A percentile compares a stretch with the other conserved stretches of the same genome.
Conservation (phyloP, 2,797 vertebrate species). For the Catostomus latipinnis region DNA sequence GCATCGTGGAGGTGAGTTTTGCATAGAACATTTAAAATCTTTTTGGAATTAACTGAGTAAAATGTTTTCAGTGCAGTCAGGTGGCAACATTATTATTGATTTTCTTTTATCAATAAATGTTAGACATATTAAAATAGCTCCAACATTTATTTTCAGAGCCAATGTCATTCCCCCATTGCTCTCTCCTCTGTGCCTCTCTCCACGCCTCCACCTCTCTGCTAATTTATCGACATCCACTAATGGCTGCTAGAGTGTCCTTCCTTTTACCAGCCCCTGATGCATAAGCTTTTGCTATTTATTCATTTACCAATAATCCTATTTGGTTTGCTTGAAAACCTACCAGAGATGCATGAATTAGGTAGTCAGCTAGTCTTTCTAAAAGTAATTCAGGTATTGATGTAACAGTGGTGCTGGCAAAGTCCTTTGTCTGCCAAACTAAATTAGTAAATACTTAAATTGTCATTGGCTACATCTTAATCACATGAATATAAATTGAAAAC, state of each 20-base stretch:
- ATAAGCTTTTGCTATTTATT: constrained; percentile 54
- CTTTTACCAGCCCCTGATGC: constrained; percentile 65
- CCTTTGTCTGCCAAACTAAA: constrained; percentile 31
- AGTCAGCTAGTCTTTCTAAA: constrained; percentile 42
- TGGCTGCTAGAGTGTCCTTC: constrained; percentile 67
- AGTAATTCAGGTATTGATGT: constrained; percentile 41
- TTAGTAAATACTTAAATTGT: constrained; percentile 23
- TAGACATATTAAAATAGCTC: constrained; percentile 42
- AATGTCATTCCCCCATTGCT: constrained; percentile 44
- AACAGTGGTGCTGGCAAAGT: constrained; percentile 18
- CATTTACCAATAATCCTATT: constrained; percentile 66
- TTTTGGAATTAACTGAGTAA: background rate
- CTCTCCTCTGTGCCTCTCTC: constrained; percentile 2
- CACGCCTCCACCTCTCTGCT: constrained; percentile 61
- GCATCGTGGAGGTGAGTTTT: background rate
- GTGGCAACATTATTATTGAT: background rate
- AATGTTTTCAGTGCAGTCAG: background rate
- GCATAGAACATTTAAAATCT: background rate
- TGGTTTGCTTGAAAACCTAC: constrained; percentile 62
- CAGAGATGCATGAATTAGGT: constrained; percentile 44
- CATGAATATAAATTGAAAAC: constrained; percentile 35
- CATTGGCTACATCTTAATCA: constrained; percentile 30
- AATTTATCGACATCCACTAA: constrained; percentile 79
- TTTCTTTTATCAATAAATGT: no score
- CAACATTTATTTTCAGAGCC: constrained; percentile 33